Base-by-base conservation (phyloP, 2,888 invertebrate genomes). In the Dichetophora obliterata region DNA sequence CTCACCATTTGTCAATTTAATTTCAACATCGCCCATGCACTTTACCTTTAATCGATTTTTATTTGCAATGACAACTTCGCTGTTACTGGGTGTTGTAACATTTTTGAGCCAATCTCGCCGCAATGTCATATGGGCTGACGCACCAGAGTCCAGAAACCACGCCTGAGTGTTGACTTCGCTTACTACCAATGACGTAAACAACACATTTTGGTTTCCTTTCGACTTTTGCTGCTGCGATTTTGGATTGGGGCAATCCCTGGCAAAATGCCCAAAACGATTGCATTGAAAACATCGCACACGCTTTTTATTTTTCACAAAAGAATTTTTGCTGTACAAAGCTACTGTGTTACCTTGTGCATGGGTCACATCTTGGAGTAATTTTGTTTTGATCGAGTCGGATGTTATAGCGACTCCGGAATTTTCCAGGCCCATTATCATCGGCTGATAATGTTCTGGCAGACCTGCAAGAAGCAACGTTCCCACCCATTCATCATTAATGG, bases 351-450 rank as follows among this genome's bases (percentile, higher is more conserved):
- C 34, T 22, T 6, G 3, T 63, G 63, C 16, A 19, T 68, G 68
- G 5, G 11, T 34, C 22, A 14, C 4, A 22, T 34, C 37, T 37
- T 37, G 37, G 37, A 37, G 4, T 68, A 34, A 37, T 70, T 78
- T 80, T 8, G 77, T 78, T 50, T 77, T 75, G 0, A 77, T 76
- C 16, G 74, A 68, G 16, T 76, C 71, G 11, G 61, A 70, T 24
- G 77, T 75, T 19, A 78, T 78, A 24, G 50, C 69, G 0, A 75
- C 75, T 0, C 76, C 77, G 3, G 73, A 79, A 52, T 77, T 79
- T 52, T 77, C 76, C 5, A 80, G 70, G 8, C 80, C 78, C 78
- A 77, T 80, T 16, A 78, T 78, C 78, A 77, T 76, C 1, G 72
- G 75, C 2, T 72, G 63, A n/a, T n/a, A n/a, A 5, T 54, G 50